These are phyloP conservation scores for Nephrotoma guestfalica DNA, from an alignment of 2,888 invertebrate species.

Conservation along the genomic window DNA sequence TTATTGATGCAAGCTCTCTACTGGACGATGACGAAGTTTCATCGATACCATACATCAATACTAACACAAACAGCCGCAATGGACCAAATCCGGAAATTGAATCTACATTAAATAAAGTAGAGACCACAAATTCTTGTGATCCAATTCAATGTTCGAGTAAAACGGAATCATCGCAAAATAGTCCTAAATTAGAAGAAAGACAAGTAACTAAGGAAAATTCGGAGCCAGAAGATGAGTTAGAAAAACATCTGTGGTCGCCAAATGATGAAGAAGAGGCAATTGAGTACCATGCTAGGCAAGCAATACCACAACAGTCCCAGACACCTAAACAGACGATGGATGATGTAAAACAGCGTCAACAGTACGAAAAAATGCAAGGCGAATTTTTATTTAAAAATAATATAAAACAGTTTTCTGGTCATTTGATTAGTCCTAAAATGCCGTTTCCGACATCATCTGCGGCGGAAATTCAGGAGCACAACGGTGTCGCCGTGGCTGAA, in stretches of 20 bases:
- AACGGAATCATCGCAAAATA: background rate
- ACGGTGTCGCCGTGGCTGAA: slow-evolving; percentile 4
- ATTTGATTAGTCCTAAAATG: slow-evolving; percentile 27
- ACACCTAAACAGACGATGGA: slow-evolving; percentile 7
- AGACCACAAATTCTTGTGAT: background rate
- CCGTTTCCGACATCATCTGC: slow-evolving; percentile 18
- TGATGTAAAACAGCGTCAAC: slow-evolving; percentile 29
- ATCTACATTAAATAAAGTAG: slow-evolving; percentile 4
- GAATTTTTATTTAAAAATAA: slow-evolving; percentile 43
- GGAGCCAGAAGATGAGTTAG: slow-evolving; percentile 10
- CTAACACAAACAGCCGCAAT: slow-evolving; percentile 6
- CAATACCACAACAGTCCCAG: slow-evolving; percentile 20
- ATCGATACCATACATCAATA: slow-evolving; percentile 18
- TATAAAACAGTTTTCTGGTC: slow-evolving; percentile 45
- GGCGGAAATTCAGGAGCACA: slow-evolving; percentile 11
- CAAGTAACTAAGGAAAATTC: background rate
- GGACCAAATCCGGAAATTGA: slow-evolving; percentile 7
- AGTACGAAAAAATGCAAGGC: slow-evolving; percentile 43
- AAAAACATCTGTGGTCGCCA: slow-evolving; percentile 22
- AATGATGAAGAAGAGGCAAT: background rate
- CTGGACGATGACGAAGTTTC: slow-evolving; percentile 48
- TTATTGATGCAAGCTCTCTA: slow-evolving; percentile 63
- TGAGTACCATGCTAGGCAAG: slow-evolving; percentile 1
- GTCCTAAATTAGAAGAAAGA: background rate
- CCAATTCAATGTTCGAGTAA: background rate